Conservation (phyloP, 2,888 invertebrate species). For the Dione vanillae region DNA sequence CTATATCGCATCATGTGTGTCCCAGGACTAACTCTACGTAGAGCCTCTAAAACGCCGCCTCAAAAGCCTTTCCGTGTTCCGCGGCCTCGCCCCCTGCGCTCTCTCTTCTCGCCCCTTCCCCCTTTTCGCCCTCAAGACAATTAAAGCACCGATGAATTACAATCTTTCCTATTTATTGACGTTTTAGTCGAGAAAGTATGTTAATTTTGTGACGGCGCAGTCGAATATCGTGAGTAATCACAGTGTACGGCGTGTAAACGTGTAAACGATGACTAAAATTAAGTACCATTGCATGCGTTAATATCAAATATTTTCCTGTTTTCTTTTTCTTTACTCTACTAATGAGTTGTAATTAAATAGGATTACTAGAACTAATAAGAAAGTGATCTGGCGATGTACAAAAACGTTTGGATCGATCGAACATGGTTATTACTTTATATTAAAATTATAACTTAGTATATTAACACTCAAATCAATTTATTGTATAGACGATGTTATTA, state of each 20-base stretch:
- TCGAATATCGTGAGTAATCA: constrained; percentile 7
- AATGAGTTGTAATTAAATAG: constrained; percentile 1
- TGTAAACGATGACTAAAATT: constrained; percentile 1
- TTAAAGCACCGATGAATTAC: constrained; percentile 54
- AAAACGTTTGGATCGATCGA: neutral
- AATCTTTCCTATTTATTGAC: constrained; percentile 43
- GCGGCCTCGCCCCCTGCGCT: constrained; percentile 49
- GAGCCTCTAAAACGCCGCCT: constrained; percentile 74
- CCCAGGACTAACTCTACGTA: constrained; percentile 48
- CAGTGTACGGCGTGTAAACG: constrained; percentile 10
- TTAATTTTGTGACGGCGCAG: constrained; percentile 28
- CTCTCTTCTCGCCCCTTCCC: constrained; percentile 47
- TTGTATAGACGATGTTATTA: constrained; percentile 1
- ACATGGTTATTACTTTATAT: neutral
- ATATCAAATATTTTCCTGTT: constrained; percentile 4
- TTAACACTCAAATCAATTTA: neutral
- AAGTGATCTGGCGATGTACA: no score
- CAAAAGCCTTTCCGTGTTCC: constrained; percentile 82
- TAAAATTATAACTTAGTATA: neutral
- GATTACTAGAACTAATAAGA: constrained; percentile 1
- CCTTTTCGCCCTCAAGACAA: constrained; percentile 47
- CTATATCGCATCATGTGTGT: constrained; percentile 38
- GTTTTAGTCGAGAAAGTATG: constrained; percentile 40
- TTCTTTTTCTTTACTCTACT: constrained; percentile 7
- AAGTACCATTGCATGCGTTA: constrained; percentile 3